A percentile compares a stretch with the other conserved stretches of the same genome.
Conservation (phyloP, 2,888 invertebrate genomes). For the Sisyra terminalis region DNA sequence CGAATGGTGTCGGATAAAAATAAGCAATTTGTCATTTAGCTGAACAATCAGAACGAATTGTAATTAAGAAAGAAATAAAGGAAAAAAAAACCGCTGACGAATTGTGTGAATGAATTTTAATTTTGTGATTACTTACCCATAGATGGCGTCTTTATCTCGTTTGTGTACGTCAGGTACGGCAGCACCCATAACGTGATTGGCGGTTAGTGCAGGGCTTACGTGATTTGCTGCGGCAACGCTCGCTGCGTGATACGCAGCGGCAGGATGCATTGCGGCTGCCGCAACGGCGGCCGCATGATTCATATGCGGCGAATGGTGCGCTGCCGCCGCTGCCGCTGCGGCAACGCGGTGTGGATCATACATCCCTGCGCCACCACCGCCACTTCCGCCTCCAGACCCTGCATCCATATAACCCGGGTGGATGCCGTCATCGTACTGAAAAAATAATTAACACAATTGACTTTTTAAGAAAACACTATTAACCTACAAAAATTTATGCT, state of each 20-base stretch:
- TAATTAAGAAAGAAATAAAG: too few species aligned
- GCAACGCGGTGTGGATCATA: slow-evolving; percentile 62
- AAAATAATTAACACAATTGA: slow-evolving; percentile 14
- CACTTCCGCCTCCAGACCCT: slow-evolving; percentile 21
- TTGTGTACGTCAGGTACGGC: slow-evolving; percentile 83
- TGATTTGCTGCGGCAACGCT: slow-evolving; percentile 48
- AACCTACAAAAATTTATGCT: background rate
- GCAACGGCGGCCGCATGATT: slow-evolving; percentile 47
- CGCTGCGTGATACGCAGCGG: slow-evolving; percentile 51
- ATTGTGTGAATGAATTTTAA: too few species aligned
- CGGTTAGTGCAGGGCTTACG: slow-evolving; percentile 45
- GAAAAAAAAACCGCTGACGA: too few species aligned
- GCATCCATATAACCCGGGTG: slow-evolving; percentile 61
- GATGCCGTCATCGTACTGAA: slow-evolving; percentile 91
- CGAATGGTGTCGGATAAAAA: too few species aligned
- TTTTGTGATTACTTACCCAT: slow-evolving; percentile 62
- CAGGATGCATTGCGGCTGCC: slow-evolving; percentile 60
- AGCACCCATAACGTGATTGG: slow-evolving; percentile 73
- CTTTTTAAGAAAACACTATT: background rate
- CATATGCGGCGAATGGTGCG: slow-evolving; percentile 67
- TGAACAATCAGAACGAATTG: too few species aligned
- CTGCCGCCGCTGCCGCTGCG: slow-evolving; percentile 37
- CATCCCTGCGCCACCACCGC: slow-evolving; percentile 32
- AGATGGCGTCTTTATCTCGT: slow-evolving; percentile 96
- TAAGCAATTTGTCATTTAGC: too few species aligned